phyloP scores from a whole-genome alignment of 1,140 invertebrate species.

The Helicorthomorpha holstii region DNA sequence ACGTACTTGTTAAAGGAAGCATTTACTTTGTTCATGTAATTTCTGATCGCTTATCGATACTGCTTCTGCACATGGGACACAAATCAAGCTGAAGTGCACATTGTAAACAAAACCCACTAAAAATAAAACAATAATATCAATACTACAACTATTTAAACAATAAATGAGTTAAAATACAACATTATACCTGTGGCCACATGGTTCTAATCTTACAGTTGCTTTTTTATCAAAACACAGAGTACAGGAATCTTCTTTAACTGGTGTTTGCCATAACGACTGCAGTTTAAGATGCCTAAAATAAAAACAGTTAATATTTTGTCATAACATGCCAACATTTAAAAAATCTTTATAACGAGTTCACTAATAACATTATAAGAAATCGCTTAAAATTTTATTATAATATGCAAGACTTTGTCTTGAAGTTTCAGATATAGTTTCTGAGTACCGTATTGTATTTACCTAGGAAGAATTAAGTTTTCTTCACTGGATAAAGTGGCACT shows the following conservation, averaged over 20 bases:
- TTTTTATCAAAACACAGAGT: constrained; percentile 69
- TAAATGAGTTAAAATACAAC: constrained; percentile 48
- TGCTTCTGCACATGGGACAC: constrained; percentile 72
- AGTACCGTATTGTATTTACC: too few species aligned
- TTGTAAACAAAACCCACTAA: constrained; percentile 63
- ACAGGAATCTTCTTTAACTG: constrained; percentile 67
- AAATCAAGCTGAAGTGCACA: constrained; percentile 59
- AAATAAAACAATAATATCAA: constrained; percentile 13
- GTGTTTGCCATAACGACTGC: constrained; percentile 49
- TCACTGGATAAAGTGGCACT: constrained; percentile 46
- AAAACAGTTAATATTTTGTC: too few species aligned
- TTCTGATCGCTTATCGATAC: constrained; percentile 30
- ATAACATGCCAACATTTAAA: too few species aligned
- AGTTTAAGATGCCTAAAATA: constrained; percentile 50
- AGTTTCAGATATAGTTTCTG: too few species aligned
- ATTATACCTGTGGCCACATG: constrained; percentile 57
- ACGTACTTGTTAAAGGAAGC: too few species aligned
- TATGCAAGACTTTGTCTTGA: too few species aligned
- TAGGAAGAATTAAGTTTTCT: constrained; percentile 45
- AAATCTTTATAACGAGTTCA: too few species aligned
- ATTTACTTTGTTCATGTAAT: too few species aligned
- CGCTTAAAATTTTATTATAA: too few species aligned
- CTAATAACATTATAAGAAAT: too few species aligned
- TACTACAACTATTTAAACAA: constrained; percentile 41
- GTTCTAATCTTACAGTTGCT: constrained; percentile 51